These are phyloP conservation scores for Adrianichthys oophorus DNA, from an alignment of 2,797 vertebrate species.

Conservation along the genomic window DNA sequence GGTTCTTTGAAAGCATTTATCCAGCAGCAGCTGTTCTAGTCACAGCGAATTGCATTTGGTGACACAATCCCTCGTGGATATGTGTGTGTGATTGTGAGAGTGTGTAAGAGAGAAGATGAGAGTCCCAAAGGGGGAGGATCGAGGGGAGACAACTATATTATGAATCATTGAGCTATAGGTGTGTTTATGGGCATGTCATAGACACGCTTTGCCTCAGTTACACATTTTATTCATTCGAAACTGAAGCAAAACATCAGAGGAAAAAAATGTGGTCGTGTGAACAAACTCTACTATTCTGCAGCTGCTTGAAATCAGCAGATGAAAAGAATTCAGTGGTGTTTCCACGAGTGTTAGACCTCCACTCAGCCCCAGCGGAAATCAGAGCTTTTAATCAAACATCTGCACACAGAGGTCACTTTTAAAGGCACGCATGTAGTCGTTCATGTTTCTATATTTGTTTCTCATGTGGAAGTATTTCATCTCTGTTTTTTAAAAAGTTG, in stretches of 20 bases:
- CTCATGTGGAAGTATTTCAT: no score
- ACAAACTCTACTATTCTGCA: conserved; percentile 9
- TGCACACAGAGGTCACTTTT: conserved; percentile 31
- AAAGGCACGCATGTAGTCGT: conserved; percentile 22
- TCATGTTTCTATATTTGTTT: neutral
- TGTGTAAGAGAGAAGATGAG: neutral
- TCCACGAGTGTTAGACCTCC: conserved; percentile 39
- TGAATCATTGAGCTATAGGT: conserved; percentile 11
- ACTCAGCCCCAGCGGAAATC: conserved; percentile 28
- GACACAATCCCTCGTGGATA: conserved; percentile 8
- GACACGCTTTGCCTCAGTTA: conserved; percentile 9
- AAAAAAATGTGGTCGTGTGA: conserved; percentile 8
- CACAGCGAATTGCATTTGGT: conserved; percentile 13
- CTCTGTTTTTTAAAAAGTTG: no score
- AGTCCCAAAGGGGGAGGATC: conserved; percentile 8
- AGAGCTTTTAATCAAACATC: conserved; percentile 23
- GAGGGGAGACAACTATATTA: neutral
- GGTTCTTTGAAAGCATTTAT: conserved; percentile 3
- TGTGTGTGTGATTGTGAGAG: neutral
- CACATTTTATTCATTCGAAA: conserved; percentile 31
- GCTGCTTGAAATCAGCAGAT: conserved; percentile 18
- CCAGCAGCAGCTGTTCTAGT: conserved; percentile 7
- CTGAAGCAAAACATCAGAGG: conserved; percentile 34
- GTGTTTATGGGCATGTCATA: conserved; percentile 12
- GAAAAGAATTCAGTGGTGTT: conserved; percentile 27